Evolutionary conservation across 2,797 vertebrate genomes (phyloP).

Genomic region (Acanthiza pusilla): DNA sequence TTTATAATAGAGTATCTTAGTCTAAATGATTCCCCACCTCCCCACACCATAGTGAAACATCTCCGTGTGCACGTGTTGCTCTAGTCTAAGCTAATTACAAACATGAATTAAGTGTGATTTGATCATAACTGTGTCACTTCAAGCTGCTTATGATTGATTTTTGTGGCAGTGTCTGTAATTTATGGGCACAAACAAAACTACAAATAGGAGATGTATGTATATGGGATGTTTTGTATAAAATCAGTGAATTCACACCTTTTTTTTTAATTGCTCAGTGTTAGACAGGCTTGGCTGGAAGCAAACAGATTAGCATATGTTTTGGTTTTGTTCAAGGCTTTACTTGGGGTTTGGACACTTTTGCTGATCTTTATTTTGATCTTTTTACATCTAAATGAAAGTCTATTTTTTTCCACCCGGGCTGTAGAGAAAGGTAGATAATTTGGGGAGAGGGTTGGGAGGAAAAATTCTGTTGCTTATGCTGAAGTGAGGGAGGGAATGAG

Average conservation of each 20-base stretch:
- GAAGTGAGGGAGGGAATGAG: neutral
- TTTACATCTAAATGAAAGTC: neutral
- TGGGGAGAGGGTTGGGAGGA: neutral
- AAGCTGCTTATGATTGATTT: neutral
- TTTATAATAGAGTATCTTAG: neutral
- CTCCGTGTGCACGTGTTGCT: neutral
- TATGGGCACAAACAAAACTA: neutral
- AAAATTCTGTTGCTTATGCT: neutral
- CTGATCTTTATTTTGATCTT: neutral
- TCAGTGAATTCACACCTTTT: neutral
- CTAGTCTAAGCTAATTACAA: neutral
- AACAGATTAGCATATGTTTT: neutral
- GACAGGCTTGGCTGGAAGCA: neutral
- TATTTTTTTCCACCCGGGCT: neutral
- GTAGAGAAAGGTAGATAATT: neutral
- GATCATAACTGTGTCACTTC: neutral
- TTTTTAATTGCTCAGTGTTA: neutral
- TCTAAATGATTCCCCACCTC: neutral
- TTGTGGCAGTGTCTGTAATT: neutral
- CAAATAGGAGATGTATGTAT: neutral
- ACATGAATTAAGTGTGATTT: neutral
- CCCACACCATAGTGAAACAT: neutral
- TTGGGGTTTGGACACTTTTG: neutral
- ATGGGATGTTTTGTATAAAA: neutral
- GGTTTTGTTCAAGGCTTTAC: neutral